A percentile compares a stretch with the other conserved stretches of the same genome.
phyloP scores from a whole-genome alignment of 2,113 vertebrate species.

The Columba livia region DNA sequence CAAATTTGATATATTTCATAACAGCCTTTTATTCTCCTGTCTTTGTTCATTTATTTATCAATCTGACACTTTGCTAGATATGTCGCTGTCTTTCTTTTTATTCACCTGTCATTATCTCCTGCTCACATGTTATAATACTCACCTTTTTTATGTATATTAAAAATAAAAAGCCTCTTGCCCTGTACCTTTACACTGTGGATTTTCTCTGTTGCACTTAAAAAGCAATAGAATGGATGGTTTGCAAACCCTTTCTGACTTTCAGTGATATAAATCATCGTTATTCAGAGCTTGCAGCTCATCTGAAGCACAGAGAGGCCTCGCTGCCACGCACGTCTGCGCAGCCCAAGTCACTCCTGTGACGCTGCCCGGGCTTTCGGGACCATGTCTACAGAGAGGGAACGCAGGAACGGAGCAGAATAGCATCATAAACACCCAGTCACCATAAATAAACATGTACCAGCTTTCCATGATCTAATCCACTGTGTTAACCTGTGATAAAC shows the following conservation, averaged over 20 bases:
- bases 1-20: constrained; percentile 71
- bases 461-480: constrained; percentile 40
- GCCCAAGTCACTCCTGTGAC: neutral
- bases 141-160: constrained; percentile 63
- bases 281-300: neutral
- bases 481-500: neutral
- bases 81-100: constrained; percentile 50
- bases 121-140: constrained; percentile 39
- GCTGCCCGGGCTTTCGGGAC: neutral
- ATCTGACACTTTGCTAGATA: constrained; percentile 62
- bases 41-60: constrained; percentile 69
- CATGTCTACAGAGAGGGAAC: neutral
- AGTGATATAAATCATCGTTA: neutral
- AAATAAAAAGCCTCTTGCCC: constrained; percentile 48
- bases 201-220: constrained; percentile 52
- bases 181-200: constrained; percentile 17
- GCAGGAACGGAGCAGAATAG: neutral
- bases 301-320: neutral
- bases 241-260: constrained; percentile 49
- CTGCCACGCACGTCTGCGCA: neutral
- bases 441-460: constrained; percentile 40
- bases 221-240: constrained; percentile 6
- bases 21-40: constrained; percentile 68
- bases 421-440: constrained; percentile 25
- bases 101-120: constrained; percentile 62